Evolutionary conservation across 2,113 vertebrate species (phyloP), one percentile per base, ranked within the genome.

Genomic region (Galemys pyrenaicus): DNA sequence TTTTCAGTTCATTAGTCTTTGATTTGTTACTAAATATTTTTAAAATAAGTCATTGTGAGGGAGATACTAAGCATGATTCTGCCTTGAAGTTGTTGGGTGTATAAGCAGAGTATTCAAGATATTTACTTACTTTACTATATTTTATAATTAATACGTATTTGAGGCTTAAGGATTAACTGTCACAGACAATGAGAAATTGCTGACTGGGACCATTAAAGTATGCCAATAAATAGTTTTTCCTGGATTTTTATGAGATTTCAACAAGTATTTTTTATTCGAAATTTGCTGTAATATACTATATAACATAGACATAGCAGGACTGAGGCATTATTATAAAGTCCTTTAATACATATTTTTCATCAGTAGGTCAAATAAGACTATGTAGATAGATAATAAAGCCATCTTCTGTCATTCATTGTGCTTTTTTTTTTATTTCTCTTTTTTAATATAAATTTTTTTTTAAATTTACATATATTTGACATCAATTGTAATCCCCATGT

Each of bases 271-370:
- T 82, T 87, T 54, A 30, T 15, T 95, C 71, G 19, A 75, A 87
- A 46, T 70, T 79, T 95, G 19, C 12, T 86, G 77, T 87, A 41
- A 92, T 64, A 39, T 83, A 77, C 39, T 91, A 8, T 82, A 62
- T 93, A 75, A 68, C 3, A 10, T 78, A 84, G 16, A 26, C 9
- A 60, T 95, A 62, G 92, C 62, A 92, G n/a, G 28, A 65, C 22
- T 75, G 64, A 90, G 7, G 71, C 16, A 91, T 4, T 92, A 60
- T 82, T 90, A 82, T 37, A 68, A 94, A 67, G 79, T 73, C 35
- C 75, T 82, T 86, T 94, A 80, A 93, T 92, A 58, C 28, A 41
- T 92, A 41, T 41, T 77, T 84, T 96, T 86, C 37, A 86, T 88
- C 62, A 93, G 3, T 51, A 87, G 32, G 44, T 60, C 46, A 67